These are phyloP conservation scores for Coilia nasus DNA, from an alignment of 2,797 vertebrate genomes.

Conservation along the genomic window DNA sequence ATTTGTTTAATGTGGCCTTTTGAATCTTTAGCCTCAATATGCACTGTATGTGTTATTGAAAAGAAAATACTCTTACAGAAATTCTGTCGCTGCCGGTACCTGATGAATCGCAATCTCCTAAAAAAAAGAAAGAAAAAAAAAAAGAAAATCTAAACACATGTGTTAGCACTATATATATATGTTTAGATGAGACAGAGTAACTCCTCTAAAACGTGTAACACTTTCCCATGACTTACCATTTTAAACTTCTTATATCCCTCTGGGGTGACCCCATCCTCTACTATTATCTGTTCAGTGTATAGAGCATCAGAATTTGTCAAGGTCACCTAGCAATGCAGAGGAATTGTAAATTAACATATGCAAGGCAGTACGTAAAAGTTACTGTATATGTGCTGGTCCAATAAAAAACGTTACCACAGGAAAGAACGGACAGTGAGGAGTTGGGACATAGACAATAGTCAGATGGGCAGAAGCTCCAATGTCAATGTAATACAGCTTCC, in stretches of 20 bases:
- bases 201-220: not conserved
- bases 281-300: not conserved
- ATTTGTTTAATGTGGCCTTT: too few species aligned
- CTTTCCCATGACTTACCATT: constrained; percentile 16
- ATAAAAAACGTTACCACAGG: constrained; percentile 65
- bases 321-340: constrained; percentile 32
- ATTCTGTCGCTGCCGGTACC: not conserved
- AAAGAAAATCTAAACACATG: not conserved
- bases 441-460: constrained; percentile 27
- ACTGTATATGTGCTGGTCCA: not conserved
- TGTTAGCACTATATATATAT: not conserved
- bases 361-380: not conserved
- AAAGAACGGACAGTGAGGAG: constrained; percentile 29
- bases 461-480: constrained; percentile 10
- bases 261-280: not conserved
- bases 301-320: constrained; percentile 23
- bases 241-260: constrained; percentile 30
- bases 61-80: not conserved
- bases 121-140: not conserved
- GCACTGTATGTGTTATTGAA: not conserved
- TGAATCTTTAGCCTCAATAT: too few species aligned
- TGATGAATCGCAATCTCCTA: not conserved
- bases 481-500: constrained; percentile 38
- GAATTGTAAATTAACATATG: not conserved
- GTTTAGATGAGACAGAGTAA: too few species aligned